Evolutionary conservation across 2,113 vertebrate genomes (phyloP), one percentile per base, ranked within the genome.

Genomic region (Natator depressus): DNA sequence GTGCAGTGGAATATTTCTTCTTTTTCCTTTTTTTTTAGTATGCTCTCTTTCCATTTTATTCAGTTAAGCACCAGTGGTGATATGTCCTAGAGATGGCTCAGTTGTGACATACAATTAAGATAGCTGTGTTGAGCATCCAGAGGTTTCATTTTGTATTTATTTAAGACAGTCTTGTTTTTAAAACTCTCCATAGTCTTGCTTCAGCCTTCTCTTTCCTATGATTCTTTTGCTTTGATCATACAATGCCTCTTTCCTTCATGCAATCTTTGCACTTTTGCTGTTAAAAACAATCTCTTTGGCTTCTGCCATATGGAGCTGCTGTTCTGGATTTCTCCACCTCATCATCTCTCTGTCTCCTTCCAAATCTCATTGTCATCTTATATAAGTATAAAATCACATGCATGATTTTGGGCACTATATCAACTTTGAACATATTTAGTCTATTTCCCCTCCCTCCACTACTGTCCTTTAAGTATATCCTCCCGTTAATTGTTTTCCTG

Each of bases 41-140:
- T 16, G 13, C 22, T 91, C 17, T 65, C 50, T 31, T 92, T 93
- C 53, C 31, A 83, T 94, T 85, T 83, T 87, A 72, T 84, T 95
- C 96, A 62, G 95, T 94, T 95, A 81, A 93, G 53, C 95, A 92
- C 50, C n/a, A 89, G 19, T 92, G 87, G 82, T 25, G 0, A 0
- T 91, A 81, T 94, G 92, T 97, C 97, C 95, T 96, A 96, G 92
- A 97, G 97, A 89, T 96, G 95, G 96, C 96, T 97, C 94, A 97
- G 87, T 94, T 97, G 94, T 96, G 96, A 97, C 93, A 94, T 91
- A 89, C 91, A 96, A 97, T 55, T 86, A 69, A 94, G 69, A 54
- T 92, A 89, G 55, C 82, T 84, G 80, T 82, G 53, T 80, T 93
- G 90, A 87, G 85, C 82, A 80, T 86, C 59, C 80, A 59, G 53